Evolutionary conservation across 1,140 invertebrate species (phyloP).

Genomic region (Araneus ventricosus): DNA sequence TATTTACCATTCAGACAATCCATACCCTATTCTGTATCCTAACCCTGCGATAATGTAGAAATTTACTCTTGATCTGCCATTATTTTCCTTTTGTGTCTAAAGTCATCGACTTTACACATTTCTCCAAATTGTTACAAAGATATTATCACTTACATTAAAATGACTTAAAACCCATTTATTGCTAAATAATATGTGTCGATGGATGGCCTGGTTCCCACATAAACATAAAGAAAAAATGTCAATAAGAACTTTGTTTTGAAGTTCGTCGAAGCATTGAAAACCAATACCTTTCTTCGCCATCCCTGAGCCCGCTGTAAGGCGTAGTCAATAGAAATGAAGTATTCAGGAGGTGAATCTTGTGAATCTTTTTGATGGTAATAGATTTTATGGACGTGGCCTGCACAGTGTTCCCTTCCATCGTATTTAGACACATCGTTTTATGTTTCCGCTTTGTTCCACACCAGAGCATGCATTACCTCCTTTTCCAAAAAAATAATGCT

Average conservation of each 20-base stretch:
- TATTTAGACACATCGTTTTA: slow-evolving; percentile 1
- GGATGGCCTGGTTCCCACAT: background rate
- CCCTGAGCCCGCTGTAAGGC: background rate
- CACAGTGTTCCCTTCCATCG: background rate
- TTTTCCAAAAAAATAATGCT: background rate
- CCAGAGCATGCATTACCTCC: background rate
- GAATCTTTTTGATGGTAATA: slow-evolving; percentile 33
- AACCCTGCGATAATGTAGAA: no score
- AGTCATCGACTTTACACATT: no score
- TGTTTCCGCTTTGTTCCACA: background rate
- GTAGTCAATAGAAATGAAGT: slow-evolving; percentile 33
- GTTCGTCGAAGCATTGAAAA: slow-evolving; percentile 14
- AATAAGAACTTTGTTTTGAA: slow-evolving; percentile 31
- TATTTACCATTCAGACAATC: no score
- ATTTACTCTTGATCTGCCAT: no score
- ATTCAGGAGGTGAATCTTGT: slow-evolving; percentile 20
- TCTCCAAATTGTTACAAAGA: no score
- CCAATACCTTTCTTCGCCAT: background rate
- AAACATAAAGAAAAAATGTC: background rate
- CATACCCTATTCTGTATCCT: no score
- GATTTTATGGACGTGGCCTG: background rate
- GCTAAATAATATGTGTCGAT: background rate
- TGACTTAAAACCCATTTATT: background rate
- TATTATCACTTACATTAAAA: background rate
- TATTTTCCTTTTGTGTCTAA: no score